Conservation (phyloP, 2,888 invertebrate genomes). For the Pristionchus arcanus region DNA sequence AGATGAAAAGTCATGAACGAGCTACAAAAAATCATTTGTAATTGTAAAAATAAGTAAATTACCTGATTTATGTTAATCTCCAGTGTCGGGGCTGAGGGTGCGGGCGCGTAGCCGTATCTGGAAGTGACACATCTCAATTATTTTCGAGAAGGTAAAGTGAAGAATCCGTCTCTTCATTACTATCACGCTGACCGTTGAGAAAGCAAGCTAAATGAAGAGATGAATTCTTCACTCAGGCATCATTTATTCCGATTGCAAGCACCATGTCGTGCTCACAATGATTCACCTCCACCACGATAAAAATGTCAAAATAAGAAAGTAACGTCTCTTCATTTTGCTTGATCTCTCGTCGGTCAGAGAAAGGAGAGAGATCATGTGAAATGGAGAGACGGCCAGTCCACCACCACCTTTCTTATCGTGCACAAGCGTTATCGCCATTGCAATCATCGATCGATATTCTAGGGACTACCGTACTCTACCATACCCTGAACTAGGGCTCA, state of each 20-base stretch:
- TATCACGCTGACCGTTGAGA: not conserved
- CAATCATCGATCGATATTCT: not conserved
- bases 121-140: not conserved
- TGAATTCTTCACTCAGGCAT: not conserved
- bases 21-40: no score
- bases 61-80: conserved; percentile 77
- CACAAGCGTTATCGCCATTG: not conserved
- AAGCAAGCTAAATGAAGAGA: no score
- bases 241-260: not conserved
- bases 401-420: not conserved
- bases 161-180: not conserved
- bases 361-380: not conserved
- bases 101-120: conserved; percentile 69
- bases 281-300: no score
- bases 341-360: not conserved
- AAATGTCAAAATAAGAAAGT: no score
- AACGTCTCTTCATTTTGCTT: not conserved
- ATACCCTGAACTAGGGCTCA: no score
- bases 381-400: not conserved
- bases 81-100: conserved; percentile 70
- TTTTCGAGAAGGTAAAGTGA: not conserved
- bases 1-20: not conserved
- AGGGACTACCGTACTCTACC: not conserved
- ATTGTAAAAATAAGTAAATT: not conserved
- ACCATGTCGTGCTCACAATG: no score